Conservation (phyloP, 1,140 invertebrate species). For the Periplaneta americana region DNA sequence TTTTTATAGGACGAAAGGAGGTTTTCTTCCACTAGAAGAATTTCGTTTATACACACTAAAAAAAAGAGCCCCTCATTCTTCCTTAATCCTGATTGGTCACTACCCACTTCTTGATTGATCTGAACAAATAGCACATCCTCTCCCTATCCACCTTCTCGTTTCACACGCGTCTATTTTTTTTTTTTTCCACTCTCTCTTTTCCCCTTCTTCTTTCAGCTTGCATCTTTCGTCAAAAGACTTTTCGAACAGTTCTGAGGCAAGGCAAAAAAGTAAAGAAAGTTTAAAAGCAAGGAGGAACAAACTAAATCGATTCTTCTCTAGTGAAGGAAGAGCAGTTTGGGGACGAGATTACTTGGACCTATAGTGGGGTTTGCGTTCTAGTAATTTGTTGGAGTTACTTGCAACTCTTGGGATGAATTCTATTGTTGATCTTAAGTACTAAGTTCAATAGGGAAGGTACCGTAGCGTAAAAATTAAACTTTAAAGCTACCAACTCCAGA, state of each 20-base stretch:
- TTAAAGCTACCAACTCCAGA: too few relatives aligned
- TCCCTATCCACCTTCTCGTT: background rate
- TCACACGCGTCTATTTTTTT: too few relatives aligned
- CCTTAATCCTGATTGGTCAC: background rate
- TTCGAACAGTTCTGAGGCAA: background rate
- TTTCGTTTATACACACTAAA: background rate
- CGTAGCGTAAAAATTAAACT: too few relatives aligned
- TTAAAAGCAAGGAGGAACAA: background rate
- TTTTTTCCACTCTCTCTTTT: background rate
- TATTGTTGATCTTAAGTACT: background rate
- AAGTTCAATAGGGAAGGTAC: background rate
- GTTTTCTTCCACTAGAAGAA: background rate
- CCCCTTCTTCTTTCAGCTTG: background rate
- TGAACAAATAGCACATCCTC: background rate
- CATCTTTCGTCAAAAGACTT: background rate
- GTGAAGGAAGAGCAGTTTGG: background rate
- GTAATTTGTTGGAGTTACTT: background rate
- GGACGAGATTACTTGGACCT: background rate
- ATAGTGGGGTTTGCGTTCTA: background rate
- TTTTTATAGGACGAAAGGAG: background rate
- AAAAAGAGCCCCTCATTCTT: background rate
- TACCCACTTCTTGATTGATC: background rate
- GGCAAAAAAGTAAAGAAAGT: background rate
- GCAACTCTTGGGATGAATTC: background rate
- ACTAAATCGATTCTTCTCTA: background rate